Percentiles rank a stretch among this genome's conserved stretches.
Conservation (phyloP, 2,797 vertebrate species). For the Cottoperca gobio region DNA sequence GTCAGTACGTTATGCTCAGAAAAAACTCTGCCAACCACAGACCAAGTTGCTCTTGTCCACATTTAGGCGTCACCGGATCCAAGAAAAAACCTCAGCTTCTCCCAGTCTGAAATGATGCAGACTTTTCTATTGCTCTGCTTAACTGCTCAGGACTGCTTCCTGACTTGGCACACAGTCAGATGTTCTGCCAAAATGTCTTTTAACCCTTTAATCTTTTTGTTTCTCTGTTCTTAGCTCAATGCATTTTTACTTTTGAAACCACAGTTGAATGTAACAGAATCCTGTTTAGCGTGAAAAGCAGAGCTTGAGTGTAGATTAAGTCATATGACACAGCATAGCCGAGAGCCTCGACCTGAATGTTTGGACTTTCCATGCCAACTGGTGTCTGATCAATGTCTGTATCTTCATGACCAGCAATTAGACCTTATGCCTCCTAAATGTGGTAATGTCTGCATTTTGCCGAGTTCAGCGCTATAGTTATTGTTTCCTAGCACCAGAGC, state of each 20-base stretch:
- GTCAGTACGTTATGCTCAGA: conserved; percentile 61
- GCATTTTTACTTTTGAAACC: conserved; percentile 19
- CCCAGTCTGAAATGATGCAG: conserved; percentile 53
- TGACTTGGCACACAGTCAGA: conserved; percentile 24
- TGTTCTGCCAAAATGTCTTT: conserved; percentile 21
- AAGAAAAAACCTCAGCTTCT: conserved; percentile 62
- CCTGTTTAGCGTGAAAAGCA: conserved; percentile 48
- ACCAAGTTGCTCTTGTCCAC: conserved; percentile 57
- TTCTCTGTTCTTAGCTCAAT: conserved; percentile 8
- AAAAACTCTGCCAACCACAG: conserved; percentile 64
- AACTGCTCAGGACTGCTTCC: conserved; percentile 36
- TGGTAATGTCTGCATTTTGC: conserved; percentile 8
- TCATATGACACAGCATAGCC: conserved; percentile 17
- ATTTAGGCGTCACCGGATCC: conserved; percentile 56
- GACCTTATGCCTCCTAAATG: neutral
- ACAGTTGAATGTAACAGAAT: conserved; percentile 46
- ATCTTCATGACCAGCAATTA: conserved; percentile 18
- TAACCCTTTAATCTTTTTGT: conserved; percentile 16
- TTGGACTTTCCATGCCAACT: conserved; percentile 43
- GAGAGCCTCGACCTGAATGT: conserved; percentile 25
- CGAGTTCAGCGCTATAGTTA: neutral
- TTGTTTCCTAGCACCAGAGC: conserved; percentile 9
- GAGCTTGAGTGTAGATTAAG: conserved; percentile 27
- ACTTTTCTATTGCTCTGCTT: conserved; percentile 29
- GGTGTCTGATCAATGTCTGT: conserved; percentile 30